Evolutionary conservation across 2,888 invertebrate genomes (phyloP), one percentile per base, ranked within the genome.

Genomic region (Phalangium opilio): DNA sequence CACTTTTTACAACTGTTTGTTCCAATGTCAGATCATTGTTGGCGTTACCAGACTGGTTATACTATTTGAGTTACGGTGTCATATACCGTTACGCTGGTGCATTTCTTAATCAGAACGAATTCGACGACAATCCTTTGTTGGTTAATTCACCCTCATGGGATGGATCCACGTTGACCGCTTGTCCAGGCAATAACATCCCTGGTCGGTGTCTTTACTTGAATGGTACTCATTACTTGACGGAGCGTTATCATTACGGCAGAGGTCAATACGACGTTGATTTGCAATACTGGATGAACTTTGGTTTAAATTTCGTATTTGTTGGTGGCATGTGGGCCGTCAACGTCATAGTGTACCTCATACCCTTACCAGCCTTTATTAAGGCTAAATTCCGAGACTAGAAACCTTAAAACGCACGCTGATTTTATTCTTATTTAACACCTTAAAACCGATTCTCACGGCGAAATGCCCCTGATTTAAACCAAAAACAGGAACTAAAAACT

Each of bases 261-360:
- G 46, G 49, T 15, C 53, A 57, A 70, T 77, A 2, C 63, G 55
- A 52, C 32, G 46, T 49, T 7, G 56, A 59, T 34, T 27, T 58
- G 7, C 47, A 50, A 3, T 54, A 54, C 47, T 56, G 51, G 48
- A 41, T 50, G 44, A 87, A 89, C 69, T 73, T 89, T 47, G 79
- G 83, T 0, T 75, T 86, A 20, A 79, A 83, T 0, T 78, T 86
- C 53, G 84, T 83, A 0, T 89, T 89, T 61, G 78, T 85, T 0
- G 68, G 82, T 0, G 84, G 83, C 1, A 74, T 86, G 57, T 78
- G 83, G 53, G 73, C 86, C 41, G 73, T 87, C 4, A 89, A 89
- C 63, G 78, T 86, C 64, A 75, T 90, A 51, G 68, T 89, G 45
- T 90, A 89, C 66, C 68, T 87, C 40, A 73, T 89, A 58, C 89